Conservation (phyloP, 2,888 invertebrate genomes). For the Stenchaetothrips biformis region DNA sequence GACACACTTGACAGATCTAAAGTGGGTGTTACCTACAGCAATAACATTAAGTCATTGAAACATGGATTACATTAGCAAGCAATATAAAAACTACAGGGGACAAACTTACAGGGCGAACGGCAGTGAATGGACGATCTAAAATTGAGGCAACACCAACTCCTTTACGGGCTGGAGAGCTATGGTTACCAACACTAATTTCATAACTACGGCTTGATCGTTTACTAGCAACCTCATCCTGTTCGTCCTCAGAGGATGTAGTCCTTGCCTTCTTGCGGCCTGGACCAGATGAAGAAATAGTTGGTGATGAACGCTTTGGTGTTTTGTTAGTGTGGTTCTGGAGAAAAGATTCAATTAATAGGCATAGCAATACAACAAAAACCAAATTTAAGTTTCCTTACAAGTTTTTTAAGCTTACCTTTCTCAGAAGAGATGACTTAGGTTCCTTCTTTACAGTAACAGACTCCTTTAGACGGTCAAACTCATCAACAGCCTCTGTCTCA, state of each 20-base stretch:
- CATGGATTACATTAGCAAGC: neutral
- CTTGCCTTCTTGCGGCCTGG: neutral
- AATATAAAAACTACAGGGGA: neutral
- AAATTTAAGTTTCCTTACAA: neutral
- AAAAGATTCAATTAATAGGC: constrained; percentile 22
- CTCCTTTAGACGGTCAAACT: constrained; percentile 67
- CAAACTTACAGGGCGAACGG: neutral
- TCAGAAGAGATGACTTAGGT: constrained; percentile 46
- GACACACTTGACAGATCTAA: constrained; percentile 72
- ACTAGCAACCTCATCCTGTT: neutral
- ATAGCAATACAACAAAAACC: neutral
- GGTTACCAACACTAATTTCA: constrained; percentile 6
- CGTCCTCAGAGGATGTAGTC: neutral
- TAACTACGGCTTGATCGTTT: constrained; percentile 2
- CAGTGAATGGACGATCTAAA: constrained; percentile 6
- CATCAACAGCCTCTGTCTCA: constrained; percentile 55
- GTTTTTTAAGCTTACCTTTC: constrained; percentile 42
- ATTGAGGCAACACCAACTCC: constrained; percentile 9
- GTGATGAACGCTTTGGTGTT: neutral
- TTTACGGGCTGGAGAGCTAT: neutral
- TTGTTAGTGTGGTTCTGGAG: neutral
- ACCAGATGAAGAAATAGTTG: constrained; percentile 7
- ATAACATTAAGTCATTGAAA: constrained; percentile 25
- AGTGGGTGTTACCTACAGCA: constrained; percentile 64
- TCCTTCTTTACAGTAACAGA: constrained; percentile 48